Percentiles rank a stretch among this genome's conserved stretches.
phyloP scores from a whole-genome alignment of 2,797 vertebrate genomes.

The Schizothorax lantsangensis region DNA sequence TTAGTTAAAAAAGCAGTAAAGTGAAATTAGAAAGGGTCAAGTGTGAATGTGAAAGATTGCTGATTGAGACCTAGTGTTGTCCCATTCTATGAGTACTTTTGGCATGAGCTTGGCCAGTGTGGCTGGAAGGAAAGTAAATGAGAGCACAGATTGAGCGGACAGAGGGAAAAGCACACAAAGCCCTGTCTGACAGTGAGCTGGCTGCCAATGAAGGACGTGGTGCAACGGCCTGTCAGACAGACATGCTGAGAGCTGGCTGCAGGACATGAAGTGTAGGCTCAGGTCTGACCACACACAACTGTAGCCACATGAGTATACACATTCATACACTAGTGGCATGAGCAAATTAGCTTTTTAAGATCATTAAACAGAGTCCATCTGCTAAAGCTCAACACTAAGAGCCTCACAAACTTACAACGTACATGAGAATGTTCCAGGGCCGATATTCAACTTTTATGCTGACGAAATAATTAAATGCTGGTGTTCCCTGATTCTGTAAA shows the following conservation, averaged over 20 bases:
- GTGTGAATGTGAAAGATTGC: neutral
- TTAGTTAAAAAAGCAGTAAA: conserved; percentile 8
- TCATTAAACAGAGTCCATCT: conserved; percentile 27
- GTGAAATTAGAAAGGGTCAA: conserved; percentile 1
- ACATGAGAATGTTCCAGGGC: neutral
- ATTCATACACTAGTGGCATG: conserved; percentile 30
- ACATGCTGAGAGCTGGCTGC: conserved; percentile 59
- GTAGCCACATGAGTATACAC: conserved; percentile 17
- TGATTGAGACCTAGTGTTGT: conserved; percentile 32
- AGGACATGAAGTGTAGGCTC: conserved; percentile 39
- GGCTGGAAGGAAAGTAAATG: conserved; percentile 39
- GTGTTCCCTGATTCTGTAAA: conserved; percentile 11
- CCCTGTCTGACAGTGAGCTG: conserved; percentile 57
- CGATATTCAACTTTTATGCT: neutral
- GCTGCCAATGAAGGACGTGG: conserved; percentile 54
- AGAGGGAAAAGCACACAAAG: conserved; percentile 47
- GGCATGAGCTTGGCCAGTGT: conserved; percentile 36
- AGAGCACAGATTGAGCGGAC: conserved; percentile 45
- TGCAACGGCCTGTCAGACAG: conserved; percentile 33
- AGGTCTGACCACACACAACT: conserved; percentile 56
- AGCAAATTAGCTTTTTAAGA: conserved; percentile 25
- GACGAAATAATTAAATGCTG: neutral
- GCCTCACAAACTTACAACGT: neutral
- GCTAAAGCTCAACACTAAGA: conserved; percentile 28
- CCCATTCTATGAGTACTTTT: conserved; percentile 7